Conservation (phyloP, 2,888 invertebrate genomes). For the Metellina segmentata region DNA sequence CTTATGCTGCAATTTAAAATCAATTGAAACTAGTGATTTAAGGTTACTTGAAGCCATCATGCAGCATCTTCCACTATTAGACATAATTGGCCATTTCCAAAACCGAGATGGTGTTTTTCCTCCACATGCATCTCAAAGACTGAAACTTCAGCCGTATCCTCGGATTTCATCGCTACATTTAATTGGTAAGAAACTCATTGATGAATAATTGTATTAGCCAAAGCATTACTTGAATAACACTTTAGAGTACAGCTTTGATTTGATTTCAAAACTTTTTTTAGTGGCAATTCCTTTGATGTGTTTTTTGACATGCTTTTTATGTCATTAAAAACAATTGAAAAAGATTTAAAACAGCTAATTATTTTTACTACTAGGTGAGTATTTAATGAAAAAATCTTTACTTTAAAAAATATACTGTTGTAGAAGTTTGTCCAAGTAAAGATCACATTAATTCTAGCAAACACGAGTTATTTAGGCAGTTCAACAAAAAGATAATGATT, state of each 20-base stretch:
- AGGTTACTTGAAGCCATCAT: conserved; percentile 79
- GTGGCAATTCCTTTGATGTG: too few species aligned
- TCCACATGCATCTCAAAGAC: conserved; percentile 77
- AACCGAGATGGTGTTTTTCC: conserved; percentile 79
- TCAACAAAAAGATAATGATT: too few species aligned
- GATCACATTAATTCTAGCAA: too few species aligned
- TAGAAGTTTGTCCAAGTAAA: too few species aligned
- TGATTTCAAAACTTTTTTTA: neutral
- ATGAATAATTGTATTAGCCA: neutral
- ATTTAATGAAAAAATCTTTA: too few species aligned
- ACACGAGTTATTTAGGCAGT: too few species aligned
- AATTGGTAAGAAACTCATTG: conserved; percentile 77
- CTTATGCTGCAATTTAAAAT: conserved; percentile 78
- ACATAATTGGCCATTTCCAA: conserved; percentile 79
- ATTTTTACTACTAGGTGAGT: too few species aligned
- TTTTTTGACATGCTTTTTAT: too few species aligned
- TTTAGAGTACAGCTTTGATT: neutral
- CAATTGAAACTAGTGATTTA: conserved; percentile 79
- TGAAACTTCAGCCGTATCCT: conserved; percentile 78
- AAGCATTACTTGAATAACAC: neutral
- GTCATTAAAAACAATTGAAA: too few species aligned
- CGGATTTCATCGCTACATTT: conserved; percentile 79
- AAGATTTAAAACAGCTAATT: too few species aligned
- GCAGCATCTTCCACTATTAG: conserved; percentile 78
- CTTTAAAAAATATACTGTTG: too few species aligned